Percentiles rank a stretch among this genome's conserved stretches.
These are phyloP conservation scores for Antheraea assamensis DNA, from an alignment of 2,888 invertebrate genomes.

Conservation along the genomic window DNA sequence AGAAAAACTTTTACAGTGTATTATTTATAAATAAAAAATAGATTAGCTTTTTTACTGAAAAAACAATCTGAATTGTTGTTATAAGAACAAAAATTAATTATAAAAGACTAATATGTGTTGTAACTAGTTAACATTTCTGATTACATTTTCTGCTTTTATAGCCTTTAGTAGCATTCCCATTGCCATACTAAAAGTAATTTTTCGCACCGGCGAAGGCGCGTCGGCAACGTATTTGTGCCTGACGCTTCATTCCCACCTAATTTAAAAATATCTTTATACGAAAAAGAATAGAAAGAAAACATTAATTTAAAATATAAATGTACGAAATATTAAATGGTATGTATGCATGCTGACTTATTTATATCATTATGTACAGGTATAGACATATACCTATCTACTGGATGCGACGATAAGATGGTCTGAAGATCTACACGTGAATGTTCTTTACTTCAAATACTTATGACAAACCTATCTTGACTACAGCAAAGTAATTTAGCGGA, in stretches of 20 bases:
- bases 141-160: slow-evolving; percentile 2
- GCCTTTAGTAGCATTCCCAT: background rate
- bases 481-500: no score
- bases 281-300: background rate
- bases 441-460: no score
- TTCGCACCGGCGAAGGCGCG: background rate
- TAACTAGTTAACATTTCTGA: background rate
- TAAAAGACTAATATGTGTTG: background rate
- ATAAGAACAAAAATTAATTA: background rate
- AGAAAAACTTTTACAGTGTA: no score
- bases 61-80: slow-evolving; percentile 2
- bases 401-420: no score
- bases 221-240: background rate
- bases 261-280: background rate
- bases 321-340: background rate
- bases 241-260: background rate
- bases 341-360: background rate
- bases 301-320: background rate
- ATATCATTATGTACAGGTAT: no score
- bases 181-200: slow-evolving; percentile 6
- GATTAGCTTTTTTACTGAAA: no score
- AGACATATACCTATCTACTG: no score
- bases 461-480: no score
- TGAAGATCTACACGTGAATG: no score
- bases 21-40: no score